Evolutionary conservation across 2,797 vertebrate species (phyloP).

Genomic region (Coluber constrictor): DNA sequence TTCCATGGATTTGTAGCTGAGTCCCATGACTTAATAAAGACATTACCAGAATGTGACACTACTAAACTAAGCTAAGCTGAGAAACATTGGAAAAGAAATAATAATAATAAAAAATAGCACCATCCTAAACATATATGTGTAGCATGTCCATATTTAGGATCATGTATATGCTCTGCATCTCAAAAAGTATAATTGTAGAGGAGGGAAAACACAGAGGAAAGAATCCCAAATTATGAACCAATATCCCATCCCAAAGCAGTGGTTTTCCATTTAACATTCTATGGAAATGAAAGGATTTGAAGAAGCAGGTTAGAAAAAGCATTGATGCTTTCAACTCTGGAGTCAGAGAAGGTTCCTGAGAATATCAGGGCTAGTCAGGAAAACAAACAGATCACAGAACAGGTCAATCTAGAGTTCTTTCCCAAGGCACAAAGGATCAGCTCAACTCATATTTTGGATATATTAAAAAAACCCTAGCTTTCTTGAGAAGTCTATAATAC

Average conservation of each 20-base stretch:
- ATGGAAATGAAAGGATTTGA: background rate
- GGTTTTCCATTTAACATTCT: background rate
- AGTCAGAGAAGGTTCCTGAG: background rate
- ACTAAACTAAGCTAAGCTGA: background rate
- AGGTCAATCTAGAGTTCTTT: background rate
- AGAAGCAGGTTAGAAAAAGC: background rate
- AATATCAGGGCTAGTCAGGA: background rate
- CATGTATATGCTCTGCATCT: background rate
- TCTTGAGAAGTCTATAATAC: background rate
- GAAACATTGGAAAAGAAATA: background rate
- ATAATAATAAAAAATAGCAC: background rate
- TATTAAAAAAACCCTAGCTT: background rate
- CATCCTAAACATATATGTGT: background rate
- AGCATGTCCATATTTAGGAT: background rate
- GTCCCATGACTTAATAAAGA: background rate
- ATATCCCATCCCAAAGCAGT: background rate
- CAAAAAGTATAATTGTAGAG: background rate
- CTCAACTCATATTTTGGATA: background rate
- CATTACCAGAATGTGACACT: background rate
- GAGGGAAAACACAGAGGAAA: background rate
- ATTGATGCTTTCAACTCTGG: background rate
- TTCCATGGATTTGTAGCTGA: background rate
- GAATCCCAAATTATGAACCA: background rate
- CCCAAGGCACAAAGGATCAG: background rate
- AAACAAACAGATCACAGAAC: background rate